Evolutionary conservation across 2,113 vertebrate species (phyloP), one percentile per base, ranked within the genome.

Genomic region (Girardinichthys multiradiatus): DNA sequence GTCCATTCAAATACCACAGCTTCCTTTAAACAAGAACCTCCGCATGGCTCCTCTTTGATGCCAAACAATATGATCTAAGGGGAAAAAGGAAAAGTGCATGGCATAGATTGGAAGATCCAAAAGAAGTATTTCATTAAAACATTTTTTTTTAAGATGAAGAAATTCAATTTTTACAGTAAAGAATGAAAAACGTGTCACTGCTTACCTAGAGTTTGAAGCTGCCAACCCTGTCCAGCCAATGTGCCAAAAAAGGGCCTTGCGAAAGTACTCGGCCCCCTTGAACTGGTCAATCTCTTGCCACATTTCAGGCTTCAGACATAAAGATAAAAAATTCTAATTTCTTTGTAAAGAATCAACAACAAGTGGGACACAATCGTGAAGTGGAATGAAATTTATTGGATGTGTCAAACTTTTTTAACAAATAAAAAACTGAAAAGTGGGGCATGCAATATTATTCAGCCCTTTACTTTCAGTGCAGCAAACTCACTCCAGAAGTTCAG

Each of bases 131-230:
- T 75, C 77, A 15, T 27, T 3, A 57, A 61, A 70, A 79, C 82
- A 68, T 24, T 74, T 68, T 51, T 30, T 54, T 37, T 75, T 71
- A 66, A 73, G 45, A 75, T 66, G 76, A 81, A 85, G 45, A 74
- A 77, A 75, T 67, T 29, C 28, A 68, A n/a, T 67, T 24, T 74
- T 75, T 69, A 68, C 60, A 75, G 29, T 58, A 31, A 72, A 72
- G 67, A 72, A 64, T 72, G 72, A 70, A 72, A 81, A 64, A 26
- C 59, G 64, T 74, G 42, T 65, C 66, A 72, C 63, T 64, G 90
- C 95, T 95, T 94, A 93, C 93, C 79, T 85, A 87, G 88, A 79
- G 89, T 91, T 85, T 90, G 61, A 64, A 86, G 82, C 45, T 68
- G 70, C 83, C 17, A 24, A 35, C 87, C 77, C 69, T 81, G 75